phyloP scores from a whole-genome alignment of 2,113 vertebrate genomes.

The Melanerpes aurifrons region DNA sequence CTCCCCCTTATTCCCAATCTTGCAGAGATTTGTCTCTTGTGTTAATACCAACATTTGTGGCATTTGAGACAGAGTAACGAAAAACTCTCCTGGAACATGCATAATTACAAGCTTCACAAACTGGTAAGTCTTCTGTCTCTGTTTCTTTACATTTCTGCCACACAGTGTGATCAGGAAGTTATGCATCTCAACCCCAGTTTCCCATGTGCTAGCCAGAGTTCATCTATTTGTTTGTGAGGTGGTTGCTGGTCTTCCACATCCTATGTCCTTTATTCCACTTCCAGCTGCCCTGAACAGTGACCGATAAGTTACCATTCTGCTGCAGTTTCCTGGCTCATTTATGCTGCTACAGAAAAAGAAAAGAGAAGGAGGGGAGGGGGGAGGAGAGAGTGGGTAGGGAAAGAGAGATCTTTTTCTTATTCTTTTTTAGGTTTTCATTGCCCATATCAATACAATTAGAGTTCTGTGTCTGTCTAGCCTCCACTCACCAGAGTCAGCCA shows the following conservation, averaged over 20 bases:
- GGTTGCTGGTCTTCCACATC: not conserved
- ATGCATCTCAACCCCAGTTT: not conserved
- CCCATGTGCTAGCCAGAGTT: not conserved
- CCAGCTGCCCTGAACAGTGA: conserved; percentile 14
- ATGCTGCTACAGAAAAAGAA: not conserved
- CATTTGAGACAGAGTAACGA: not conserved
- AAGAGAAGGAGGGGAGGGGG: not conserved
- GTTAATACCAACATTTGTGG: not conserved
- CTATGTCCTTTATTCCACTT: not conserved
- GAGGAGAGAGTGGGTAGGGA: too few species aligned
- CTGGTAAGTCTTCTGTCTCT: not conserved
- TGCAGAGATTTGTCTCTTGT: not conserved
- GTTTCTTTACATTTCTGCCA: not conserved
- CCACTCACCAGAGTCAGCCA: conserved; percentile 7
- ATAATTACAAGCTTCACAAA: not conserved
- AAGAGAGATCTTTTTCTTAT: not conserved
- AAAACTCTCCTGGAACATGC: not conserved
- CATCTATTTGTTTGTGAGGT: not conserved
- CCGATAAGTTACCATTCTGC: conserved; percentile 22
- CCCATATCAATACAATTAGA: conserved; percentile 55
- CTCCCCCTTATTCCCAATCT: not conserved
- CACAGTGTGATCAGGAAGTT: not conserved
- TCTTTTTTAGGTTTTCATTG: conserved; percentile 65
- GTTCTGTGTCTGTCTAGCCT: conserved; percentile 26
- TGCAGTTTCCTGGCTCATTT: conserved; percentile 39